Conservation (phyloP, 2,888 invertebrate genomes). For the Pocota personata region DNA sequence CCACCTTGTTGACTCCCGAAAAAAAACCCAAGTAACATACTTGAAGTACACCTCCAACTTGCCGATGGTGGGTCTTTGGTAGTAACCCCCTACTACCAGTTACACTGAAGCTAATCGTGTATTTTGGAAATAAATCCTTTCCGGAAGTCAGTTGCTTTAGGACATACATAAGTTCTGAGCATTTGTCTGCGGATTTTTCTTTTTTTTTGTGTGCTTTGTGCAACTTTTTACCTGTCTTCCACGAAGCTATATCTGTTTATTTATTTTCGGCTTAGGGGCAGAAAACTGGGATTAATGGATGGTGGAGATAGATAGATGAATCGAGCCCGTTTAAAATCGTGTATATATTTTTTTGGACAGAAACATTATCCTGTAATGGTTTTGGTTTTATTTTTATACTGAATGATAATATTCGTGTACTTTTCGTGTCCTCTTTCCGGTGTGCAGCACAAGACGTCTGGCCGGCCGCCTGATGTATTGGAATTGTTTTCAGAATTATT, state of each 20-base stretch:
- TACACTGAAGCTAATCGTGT: constrained; percentile 68
- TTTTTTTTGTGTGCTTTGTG: not conserved
- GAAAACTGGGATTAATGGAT: constrained; percentile 21
- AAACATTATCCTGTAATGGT: constrained; percentile 41
- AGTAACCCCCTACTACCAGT: not conserved
- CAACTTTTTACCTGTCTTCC: constrained; percentile 4
- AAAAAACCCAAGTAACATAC: constrained; percentile 14
- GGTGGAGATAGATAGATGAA: constrained; percentile 42
- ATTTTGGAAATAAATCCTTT: constrained; percentile 73
- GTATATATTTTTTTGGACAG: constrained; percentile 29
- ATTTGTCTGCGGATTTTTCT: constrained; percentile 55
- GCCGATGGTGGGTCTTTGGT: not conserved
- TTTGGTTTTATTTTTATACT: constrained; percentile 22
- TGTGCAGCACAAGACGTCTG: not conserved
- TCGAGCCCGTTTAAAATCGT: constrained; percentile 27
- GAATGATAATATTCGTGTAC: constrained; percentile 39
- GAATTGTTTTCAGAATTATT: not conserved
- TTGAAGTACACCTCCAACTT: not conserved
- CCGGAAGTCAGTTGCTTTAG: constrained; percentile 72
- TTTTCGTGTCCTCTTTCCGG: constrained; percentile 47
- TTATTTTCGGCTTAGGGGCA: not conserved
- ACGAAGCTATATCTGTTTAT: constrained; percentile 10
- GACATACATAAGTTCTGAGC: constrained; percentile 73
- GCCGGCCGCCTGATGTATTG: not conserved
- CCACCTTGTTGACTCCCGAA: constrained; percentile 44